Conservation (phyloP, 2,888 invertebrate species). For the Torymus aiolomorphi region DNA sequence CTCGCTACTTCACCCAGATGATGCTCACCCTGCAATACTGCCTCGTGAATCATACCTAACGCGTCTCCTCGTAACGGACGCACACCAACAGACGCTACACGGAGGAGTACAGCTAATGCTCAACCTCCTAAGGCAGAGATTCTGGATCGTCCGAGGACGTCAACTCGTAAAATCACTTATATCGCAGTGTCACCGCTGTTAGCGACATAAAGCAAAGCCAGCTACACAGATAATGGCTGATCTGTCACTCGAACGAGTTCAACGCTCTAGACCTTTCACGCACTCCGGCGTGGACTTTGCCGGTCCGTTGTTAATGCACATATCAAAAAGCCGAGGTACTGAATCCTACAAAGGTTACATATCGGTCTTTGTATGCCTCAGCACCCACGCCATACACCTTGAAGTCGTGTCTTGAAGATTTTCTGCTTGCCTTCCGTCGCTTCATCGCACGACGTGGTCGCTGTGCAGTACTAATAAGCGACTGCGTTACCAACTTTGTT, state of each 20-base stretch:
- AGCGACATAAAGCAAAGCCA: too few relatives aligned
- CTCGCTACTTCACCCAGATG: background rate
- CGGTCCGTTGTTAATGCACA: constrained; percentile 57
- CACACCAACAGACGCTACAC: background rate
- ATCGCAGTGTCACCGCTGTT: too few relatives aligned
- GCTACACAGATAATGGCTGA: too few relatives aligned
- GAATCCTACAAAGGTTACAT: constrained; percentile 57
- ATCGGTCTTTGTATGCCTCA: constrained; percentile 60
- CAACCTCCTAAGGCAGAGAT: background rate
- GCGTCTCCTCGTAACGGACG: background rate
- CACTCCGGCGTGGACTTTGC: constrained; percentile 59
- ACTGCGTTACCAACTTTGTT: background rate
- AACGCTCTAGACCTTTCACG: background rate
- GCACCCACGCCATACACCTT: constrained; percentile 60
- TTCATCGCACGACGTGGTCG: background rate
- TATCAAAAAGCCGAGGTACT: constrained; percentile 39
- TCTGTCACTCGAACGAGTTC: background rate
- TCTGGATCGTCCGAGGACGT: background rate
- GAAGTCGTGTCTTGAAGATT: too few relatives aligned
- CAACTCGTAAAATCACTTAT: too few relatives aligned
- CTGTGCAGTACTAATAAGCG: background rate
- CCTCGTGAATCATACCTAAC: background rate
- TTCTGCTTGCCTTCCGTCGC: background rate
- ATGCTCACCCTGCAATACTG: background rate
- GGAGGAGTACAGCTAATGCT: background rate